Percentiles rank a stretch among this genome's conserved stretches.
These are phyloP conservation scores for Mormyrus lacerda DNA, from an alignment of 2,113 vertebrate species.

Conservation along the genomic window DNA sequence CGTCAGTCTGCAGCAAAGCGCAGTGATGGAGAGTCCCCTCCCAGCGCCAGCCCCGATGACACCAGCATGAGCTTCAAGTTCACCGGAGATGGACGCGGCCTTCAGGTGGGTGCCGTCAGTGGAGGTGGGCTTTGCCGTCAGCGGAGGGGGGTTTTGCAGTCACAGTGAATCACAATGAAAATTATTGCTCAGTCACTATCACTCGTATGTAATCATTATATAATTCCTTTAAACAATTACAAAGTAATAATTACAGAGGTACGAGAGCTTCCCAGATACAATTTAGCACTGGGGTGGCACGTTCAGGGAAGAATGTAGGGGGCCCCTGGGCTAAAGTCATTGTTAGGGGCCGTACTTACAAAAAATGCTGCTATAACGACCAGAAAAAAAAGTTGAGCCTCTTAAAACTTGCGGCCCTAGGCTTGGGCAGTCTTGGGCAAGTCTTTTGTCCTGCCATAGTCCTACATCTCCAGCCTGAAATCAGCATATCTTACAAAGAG, in stretches of 20 bases:
- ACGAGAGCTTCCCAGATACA: neutral
- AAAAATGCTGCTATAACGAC: neutral
- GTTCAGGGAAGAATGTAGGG: neutral
- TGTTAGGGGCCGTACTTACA: neutral
- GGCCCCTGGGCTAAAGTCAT: too few relatives aligned
- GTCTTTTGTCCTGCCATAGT: neutral
- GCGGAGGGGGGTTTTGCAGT: too few relatives aligned
- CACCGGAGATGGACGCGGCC: conserved; percentile 69
- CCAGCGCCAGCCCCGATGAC: conserved; percentile 71
- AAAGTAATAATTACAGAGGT: neutral
- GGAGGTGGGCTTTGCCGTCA: too few relatives aligned
- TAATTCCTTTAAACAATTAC: neutral
- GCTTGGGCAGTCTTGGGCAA: neutral
- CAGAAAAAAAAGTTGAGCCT: neutral
- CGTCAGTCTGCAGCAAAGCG: conserved; percentile 60
- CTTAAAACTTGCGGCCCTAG: neutral
- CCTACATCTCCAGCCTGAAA: neutral
- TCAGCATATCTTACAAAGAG: neutral
- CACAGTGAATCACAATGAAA: neutral
- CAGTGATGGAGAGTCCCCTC: conserved; percentile 65
- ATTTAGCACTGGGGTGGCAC: neutral
- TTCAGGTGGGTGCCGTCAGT: conserved; percentile 59
- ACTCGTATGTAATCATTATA: neutral
- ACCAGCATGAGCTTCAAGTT: conserved; percentile 68
- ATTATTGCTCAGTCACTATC: neutral